Evolutionary conservation across 2,888 invertebrate species (phyloP).

Genomic region (Athalia circularis): DNA sequence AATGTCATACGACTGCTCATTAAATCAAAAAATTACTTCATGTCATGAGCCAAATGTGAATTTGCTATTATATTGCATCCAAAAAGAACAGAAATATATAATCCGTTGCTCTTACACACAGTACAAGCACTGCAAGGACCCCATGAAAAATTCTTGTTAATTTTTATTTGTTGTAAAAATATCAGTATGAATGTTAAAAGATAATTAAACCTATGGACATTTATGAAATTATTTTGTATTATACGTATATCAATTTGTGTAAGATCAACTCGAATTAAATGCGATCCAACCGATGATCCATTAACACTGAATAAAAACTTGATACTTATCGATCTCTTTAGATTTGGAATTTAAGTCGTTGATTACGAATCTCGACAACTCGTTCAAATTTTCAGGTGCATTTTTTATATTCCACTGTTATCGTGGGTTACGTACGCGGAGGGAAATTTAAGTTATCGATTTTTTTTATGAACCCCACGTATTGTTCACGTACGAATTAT

Average conservation of each 20-base stretch:
- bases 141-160: slow-evolving; percentile 28
- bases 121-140: not conserved
- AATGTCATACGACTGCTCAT: not conserved
- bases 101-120: not conserved
- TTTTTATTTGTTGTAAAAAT: slow-evolving; percentile 29
- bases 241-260: slow-evolving; percentile 22
- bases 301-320: slow-evolving; percentile 30
- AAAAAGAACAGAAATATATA: slow-evolving; percentile 7
- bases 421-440: no score
- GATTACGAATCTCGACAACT: no score
- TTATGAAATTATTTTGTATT: slow-evolving; percentile 33
- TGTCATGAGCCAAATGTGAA: not conserved
- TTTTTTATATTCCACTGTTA: no score
- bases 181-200: slow-evolving; percentile 30
- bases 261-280: slow-evolving; percentile 32
- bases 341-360: not conserved
- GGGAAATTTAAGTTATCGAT: no score
- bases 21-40: slow-evolving; percentile 9
- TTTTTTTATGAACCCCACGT: no score
- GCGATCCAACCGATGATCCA: slow-evolving; percentile 25
- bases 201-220: slow-evolving; percentile 15
- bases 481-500: no score
- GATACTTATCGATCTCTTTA: slow-evolving; percentile 12
- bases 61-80: not conserved
- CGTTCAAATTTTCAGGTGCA: no score